These are phyloP conservation scores for Parus major DNA, from an alignment of 2,113 vertebrate genomes.

Conservation along the genomic window DNA sequence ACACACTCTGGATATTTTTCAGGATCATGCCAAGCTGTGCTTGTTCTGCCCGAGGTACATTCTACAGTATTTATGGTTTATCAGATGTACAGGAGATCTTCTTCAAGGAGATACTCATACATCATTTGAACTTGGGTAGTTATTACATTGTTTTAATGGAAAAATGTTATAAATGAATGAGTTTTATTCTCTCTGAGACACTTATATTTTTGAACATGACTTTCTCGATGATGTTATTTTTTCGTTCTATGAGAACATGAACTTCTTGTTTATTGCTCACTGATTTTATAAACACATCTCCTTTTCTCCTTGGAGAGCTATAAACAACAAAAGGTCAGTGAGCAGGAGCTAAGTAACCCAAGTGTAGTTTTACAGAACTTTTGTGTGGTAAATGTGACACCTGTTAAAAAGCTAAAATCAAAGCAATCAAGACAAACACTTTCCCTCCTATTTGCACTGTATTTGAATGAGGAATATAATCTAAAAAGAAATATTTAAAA, in stretches of 20 bases:
- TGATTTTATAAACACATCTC: constrained; percentile 26
- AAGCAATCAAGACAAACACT: background rate
- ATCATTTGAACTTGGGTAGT: constrained; percentile 45
- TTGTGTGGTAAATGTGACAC: background rate
- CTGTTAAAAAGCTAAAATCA: background rate
- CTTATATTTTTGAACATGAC: constrained; percentile 20
- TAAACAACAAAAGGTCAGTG: constrained; percentile 8
- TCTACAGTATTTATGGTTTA: constrained; percentile 62
- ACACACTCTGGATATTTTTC: background rate
- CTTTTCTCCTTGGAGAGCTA: constrained; percentile 26
- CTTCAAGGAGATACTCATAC: constrained; percentile 67
- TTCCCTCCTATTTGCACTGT: background rate
- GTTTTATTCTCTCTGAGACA: constrained; percentile 33
- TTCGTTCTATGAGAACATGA: constrained; percentile 33
- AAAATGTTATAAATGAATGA: constrained; percentile 62
- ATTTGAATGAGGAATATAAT: background rate
- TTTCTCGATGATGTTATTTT: constrained; percentile 49
- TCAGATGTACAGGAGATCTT: constrained; percentile 62
- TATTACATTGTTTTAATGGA: constrained; percentile 55
- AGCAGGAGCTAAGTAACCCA: background rate
- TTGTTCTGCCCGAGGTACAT: constrained; percentile 17
- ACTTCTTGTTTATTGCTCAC: constrained; percentile 52
- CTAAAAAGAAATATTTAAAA: background rate
- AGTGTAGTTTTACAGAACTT: background rate
- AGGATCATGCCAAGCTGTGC: constrained; percentile 31